phyloP scores from a whole-genome alignment of 2,888 invertebrate genomes.

The Stenchaetothrips biformis region DNA sequence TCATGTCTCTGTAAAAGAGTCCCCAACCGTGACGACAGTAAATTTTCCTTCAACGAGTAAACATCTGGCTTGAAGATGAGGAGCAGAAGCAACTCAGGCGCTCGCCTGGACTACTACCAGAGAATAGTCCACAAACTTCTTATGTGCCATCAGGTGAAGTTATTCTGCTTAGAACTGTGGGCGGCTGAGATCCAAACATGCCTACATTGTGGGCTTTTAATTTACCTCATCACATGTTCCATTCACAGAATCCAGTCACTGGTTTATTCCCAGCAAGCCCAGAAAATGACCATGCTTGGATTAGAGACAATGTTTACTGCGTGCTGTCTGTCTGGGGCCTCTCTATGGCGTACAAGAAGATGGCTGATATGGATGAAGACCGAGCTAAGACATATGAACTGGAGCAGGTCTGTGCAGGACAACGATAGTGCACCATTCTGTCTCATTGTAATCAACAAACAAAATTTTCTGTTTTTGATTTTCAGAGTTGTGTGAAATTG shows the following conservation, averaged over 20 bases:
- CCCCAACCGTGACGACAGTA: neutral
- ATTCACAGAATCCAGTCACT: constrained; percentile 83
- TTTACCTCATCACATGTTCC: neutral
- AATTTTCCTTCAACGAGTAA: neutral
- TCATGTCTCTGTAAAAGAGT: neutral
- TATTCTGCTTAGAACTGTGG: neutral
- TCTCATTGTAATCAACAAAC: neutral
- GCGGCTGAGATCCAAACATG: neutral
- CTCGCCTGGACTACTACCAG: constrained; percentile 93
- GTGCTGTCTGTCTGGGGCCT: constrained; percentile 97
- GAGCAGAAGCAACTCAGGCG: constrained; percentile 83
- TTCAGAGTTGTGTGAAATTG: constrained; percentile 74
- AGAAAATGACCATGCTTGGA: constrained; percentile 92
- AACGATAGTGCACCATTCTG: too few relatives aligned
- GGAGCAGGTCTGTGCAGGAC: constrained; percentile 58
- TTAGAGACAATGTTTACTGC: constrained; percentile 96
- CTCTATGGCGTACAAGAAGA: constrained; percentile 97
- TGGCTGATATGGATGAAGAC: constrained; percentile 97
- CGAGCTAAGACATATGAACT: constrained; percentile 95
- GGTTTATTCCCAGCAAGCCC: constrained; percentile 90
- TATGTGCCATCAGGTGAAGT: constrained; percentile 67
- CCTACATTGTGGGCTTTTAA: neutral
- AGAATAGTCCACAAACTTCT: constrained; percentile 90
- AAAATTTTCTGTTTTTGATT: neutral
- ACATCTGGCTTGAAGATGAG: constrained; percentile 56